phyloP scores from a whole-genome alignment of 2,113 vertebrate genomes.

The Alouatta palliata region DNA sequence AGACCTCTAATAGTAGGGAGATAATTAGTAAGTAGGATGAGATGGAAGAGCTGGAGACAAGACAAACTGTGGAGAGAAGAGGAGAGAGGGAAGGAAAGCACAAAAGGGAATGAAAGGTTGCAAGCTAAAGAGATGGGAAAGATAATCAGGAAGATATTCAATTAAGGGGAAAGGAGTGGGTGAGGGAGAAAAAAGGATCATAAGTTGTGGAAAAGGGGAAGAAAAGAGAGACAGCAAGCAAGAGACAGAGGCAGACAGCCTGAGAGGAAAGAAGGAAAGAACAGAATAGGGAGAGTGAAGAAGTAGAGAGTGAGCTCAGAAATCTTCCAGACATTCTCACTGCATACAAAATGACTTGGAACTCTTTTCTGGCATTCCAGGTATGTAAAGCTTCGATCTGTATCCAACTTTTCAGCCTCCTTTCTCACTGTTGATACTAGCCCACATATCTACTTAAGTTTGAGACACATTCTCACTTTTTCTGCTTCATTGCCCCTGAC shows the following conservation, averaged over 20 bases:
- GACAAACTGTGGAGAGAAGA: not conserved
- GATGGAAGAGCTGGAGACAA: not conserved
- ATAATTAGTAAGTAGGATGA: not conserved
- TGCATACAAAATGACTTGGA: not conserved
- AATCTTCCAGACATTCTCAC: rapidly evolving
- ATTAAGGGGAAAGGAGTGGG: not conserved
- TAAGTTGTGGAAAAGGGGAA: not conserved
- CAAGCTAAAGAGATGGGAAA: not conserved
- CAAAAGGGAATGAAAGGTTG: not conserved
- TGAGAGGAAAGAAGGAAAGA: not conserved
- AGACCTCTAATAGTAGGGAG: not conserved
- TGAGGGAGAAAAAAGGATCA: not conserved
- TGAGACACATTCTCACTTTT: not conserved
- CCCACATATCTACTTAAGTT: not conserved
- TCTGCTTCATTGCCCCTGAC: not conserved
- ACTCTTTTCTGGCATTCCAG: not conserved
- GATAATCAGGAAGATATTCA: not conserved
- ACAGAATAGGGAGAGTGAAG: rapidly evolving
- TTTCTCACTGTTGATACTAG: not conserved
- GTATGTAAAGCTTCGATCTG: not conserved
- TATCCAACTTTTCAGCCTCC: not conserved
- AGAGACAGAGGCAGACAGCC: not conserved
- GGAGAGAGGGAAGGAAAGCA: not conserved
- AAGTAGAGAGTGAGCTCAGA: not conserved
- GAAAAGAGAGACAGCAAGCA: not conserved